Evolutionary conservation across 2,113 vertebrate genomes (phyloP).

Genomic region (Melanerpes formicivorus): DNA sequence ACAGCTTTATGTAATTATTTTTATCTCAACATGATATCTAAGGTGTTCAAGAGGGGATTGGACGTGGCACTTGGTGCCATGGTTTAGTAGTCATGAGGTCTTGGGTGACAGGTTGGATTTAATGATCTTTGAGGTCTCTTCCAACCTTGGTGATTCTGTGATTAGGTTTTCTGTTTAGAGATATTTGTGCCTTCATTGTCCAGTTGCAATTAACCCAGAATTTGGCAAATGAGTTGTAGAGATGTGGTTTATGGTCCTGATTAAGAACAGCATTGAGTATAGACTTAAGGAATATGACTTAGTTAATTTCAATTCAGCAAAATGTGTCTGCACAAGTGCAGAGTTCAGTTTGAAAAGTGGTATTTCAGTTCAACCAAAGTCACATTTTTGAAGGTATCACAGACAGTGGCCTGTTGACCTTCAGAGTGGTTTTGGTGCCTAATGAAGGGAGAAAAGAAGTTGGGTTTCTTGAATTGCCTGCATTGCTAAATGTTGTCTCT

Average conservation of each 20-base stretch:
- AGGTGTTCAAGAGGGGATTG: too few relatives aligned
- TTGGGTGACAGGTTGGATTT: too few relatives aligned
- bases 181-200: not conserved
- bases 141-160: too few relatives aligned
- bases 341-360: not conserved
- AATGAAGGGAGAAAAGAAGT: not conserved
- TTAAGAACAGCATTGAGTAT: not conserved
- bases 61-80: too few relatives aligned
- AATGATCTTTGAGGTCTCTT: too few relatives aligned
- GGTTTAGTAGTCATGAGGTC: too few relatives aligned
- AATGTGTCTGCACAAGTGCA: not conserved
- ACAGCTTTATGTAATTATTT: conserved; percentile 24
- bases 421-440: not conserved
- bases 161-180: not conserved
- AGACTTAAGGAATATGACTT: not conserved
- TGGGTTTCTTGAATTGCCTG: not conserved
- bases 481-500: not conserved
- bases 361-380: not conserved
- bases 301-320: not conserved
- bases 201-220: not conserved
- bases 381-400: not conserved
- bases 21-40: not conserved
- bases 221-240: not conserved
- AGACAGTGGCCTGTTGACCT: not conserved
- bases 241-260: not conserved